A percentile compares a stretch with the other conserved stretches of the same genome.
Evolutionary conservation across 2,888 invertebrate genomes (phyloP).

Genomic region (Drosophila monieri): DNA sequence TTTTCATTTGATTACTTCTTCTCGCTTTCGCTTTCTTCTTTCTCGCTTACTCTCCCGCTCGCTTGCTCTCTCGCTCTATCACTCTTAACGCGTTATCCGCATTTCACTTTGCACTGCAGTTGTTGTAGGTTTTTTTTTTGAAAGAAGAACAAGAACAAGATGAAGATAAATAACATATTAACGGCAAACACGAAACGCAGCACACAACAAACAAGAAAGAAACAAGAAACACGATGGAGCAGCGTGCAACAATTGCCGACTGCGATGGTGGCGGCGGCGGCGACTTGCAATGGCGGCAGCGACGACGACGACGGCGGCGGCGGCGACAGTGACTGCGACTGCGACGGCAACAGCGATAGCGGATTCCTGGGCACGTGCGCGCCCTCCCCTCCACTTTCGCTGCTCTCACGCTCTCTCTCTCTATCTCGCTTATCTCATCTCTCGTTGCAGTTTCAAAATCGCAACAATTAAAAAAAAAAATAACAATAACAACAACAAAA

Average conservation of each 20-base stretch:
- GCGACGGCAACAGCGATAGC: conserved; percentile 3
- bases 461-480: conserved; percentile 7
- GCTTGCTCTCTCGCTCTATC: conserved; percentile 23
- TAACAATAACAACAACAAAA: conserved; percentile 6
- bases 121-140: conserved; percentile 6
- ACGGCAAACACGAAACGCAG: conserved; percentile 35
- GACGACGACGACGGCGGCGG: background rate
- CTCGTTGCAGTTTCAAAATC: background rate
- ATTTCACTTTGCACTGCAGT: conserved; percentile 67
- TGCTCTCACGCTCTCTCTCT: background rate
- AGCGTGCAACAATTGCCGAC: conserved; percentile 72
- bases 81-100: conserved; percentile 58
- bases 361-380: conserved; percentile 33
- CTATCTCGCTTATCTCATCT: background rate
- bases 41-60: conserved; percentile 16
- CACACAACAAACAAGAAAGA: conserved; percentile 47
- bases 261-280: conserved; percentile 12
- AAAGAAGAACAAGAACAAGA: conserved; percentile 3
- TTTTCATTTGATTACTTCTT: conserved; percentile 24
- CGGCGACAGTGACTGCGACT: conserved; percentile 26
- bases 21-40: conserved; percentile 23
- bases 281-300: conserved; percentile 11
- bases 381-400: conserved; percentile 6
- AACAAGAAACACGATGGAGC: conserved; percentile 17
- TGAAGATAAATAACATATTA: conserved; percentile 14